Percentiles rank a stretch among this genome's conserved stretches.
phyloP scores from a whole-genome alignment of 2,888 invertebrate species.

The Leucophenga montana region DNA sequence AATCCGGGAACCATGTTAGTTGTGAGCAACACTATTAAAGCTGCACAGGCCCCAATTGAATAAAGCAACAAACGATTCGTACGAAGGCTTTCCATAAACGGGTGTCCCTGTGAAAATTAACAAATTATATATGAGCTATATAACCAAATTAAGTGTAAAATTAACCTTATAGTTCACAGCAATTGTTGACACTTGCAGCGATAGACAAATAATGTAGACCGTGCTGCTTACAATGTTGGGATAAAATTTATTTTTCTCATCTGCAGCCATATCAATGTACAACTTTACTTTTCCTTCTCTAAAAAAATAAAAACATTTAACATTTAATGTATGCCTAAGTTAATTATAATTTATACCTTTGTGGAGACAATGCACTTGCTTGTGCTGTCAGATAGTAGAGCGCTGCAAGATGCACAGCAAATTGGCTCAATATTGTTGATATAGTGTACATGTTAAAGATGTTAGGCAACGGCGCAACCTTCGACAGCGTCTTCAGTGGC shows the following conservation, averaged over 20 bases:
- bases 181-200: constrained; percentile 97
- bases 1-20: constrained; percentile 89
- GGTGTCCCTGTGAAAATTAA: constrained; percentile 87
- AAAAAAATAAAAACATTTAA: background rate
- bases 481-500: constrained; percentile 94
- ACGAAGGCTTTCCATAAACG: constrained; percentile 96
- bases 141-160: background rate
- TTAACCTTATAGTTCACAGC: constrained; percentile 98
- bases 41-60: constrained; percentile 88
- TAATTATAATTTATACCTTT: constrained; percentile 74
- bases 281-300: constrained; percentile 78
- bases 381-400: constrained; percentile 91
- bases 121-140: constrained; percentile 7
- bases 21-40: constrained; percentile 87
- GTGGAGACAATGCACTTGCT: constrained; percentile 82
- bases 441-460: constrained; percentile 99
- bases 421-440: constrained; percentile 94
- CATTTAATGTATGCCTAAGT: background rate
- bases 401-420: constrained; percentile 93
- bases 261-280: constrained; percentile 76
- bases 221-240: constrained; percentile 97
- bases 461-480: constrained; percentile 95
- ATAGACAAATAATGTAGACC: constrained; percentile 98
- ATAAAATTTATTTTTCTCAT: constrained; percentile 89
- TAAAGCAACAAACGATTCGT: constrained; percentile 95